Conservation (phyloP, 2,797 vertebrate genomes). For the Scleropages formosus region DNA sequence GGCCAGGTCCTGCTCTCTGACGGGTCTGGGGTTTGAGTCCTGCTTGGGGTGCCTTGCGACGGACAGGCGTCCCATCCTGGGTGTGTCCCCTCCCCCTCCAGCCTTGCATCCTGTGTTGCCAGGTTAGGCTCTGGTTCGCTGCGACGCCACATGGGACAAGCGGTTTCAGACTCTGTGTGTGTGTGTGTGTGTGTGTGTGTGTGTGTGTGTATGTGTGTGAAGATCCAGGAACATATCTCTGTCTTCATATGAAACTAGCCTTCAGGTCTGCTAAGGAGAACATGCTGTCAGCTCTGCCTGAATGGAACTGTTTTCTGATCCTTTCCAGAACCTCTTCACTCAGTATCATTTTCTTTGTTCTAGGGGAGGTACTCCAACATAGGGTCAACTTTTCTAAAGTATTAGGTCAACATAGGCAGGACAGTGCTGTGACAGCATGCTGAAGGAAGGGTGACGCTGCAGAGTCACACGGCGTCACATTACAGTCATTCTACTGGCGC, state of each 20-base stretch:
- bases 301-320: neutral
- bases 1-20: too few species aligned
- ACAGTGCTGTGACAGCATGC: neutral
- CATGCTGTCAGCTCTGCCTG: neutral
- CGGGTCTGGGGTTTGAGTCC: too few species aligned
- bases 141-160: too few species aligned
- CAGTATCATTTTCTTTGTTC: neutral
- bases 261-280: neutral
- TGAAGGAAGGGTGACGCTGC: neutral
- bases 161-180: too few species aligned
- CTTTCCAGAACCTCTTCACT: neutral
- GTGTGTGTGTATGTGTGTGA: too few species aligned
- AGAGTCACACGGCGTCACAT: slow-evolving; percentile 38
- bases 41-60: too few species aligned
- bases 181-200: too few species aligned
- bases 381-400: slow-evolving; percentile 4
- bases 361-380: neutral
- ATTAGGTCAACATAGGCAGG: neutral
- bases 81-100: too few species aligned
- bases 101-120: too few species aligned
- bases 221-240: slow-evolving; percentile 7
- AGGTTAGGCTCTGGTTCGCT: too few species aligned
- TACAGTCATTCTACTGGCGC: slow-evolving; percentile 51
- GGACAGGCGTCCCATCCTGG: too few species aligned
- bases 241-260: neutral